phyloP scores from a whole-genome alignment of 2,797 vertebrate species.

The Acridotheres tristis region DNA sequence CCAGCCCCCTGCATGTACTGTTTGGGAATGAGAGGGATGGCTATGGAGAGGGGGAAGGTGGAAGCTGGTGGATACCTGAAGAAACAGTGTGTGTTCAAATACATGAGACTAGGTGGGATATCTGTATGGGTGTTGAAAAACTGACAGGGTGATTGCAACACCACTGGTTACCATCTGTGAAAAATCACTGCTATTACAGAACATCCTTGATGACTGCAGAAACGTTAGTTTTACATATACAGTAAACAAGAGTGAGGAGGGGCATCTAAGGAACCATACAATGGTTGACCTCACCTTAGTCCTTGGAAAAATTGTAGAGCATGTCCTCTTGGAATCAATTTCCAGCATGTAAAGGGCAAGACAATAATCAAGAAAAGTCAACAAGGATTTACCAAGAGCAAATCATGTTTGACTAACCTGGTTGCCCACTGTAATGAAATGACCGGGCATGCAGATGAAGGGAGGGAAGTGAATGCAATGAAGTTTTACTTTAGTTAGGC shows the following conservation, averaged over 20 bases:
- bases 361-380: conserved; percentile 20
- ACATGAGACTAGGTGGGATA: background rate
- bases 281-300: conserved; percentile 24
- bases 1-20: background rate
- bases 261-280: background rate
- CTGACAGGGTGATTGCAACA: background rate
- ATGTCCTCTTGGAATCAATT: conserved; percentile 54
- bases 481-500: background rate
- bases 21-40: background rate
- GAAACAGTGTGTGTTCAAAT: background rate
- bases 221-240: background rate
- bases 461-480: background rate
- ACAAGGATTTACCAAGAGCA: background rate
- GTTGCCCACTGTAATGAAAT: background rate
- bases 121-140: background rate
- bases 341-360: conserved; percentile 38
- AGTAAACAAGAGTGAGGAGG: background rate
- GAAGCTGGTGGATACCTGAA: background rate
- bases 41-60: background rate
- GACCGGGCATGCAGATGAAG: background rate
- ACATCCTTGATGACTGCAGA: background rate
- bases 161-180: background rate
- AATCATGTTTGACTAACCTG: background rate
- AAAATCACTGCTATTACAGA: background rate
- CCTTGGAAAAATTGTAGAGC: conserved; percentile 10